phyloP scores from a whole-genome alignment of 2,888 invertebrate species.

The Pyrrhosoma nymphula region DNA sequence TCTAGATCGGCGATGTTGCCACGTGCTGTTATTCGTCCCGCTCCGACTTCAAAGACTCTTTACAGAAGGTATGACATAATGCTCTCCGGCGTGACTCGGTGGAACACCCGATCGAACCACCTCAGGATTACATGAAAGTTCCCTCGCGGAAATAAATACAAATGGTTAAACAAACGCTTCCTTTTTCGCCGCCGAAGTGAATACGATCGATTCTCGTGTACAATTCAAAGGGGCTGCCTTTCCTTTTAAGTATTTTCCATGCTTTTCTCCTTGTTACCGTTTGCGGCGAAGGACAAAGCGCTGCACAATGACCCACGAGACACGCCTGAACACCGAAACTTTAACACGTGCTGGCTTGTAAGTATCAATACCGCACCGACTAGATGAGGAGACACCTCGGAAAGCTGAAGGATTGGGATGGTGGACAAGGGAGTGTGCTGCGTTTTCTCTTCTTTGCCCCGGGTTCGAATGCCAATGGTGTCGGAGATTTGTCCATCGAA shows the following conservation, averaged over 20 bases:
- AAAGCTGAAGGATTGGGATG: no score
- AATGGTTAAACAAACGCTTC: neutral
- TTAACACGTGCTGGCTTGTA: no score
- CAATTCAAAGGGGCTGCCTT: neutral
- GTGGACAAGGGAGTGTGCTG: no score
- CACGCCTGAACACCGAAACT: neutral
- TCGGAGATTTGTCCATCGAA: no score
- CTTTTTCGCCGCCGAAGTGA: neutral
- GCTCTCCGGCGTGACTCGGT: constrained; percentile 6
- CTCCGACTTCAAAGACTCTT: neutral
- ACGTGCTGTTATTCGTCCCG: neutral
- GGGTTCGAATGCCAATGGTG: no score
- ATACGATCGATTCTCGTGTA: neutral
- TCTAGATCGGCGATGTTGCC: neutral
- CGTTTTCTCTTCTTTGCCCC: no score
- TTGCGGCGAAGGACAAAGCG: neutral
- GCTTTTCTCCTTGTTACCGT: neutral
- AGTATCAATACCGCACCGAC: no score
- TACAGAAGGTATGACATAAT: neutral
- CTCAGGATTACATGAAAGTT: neutral
- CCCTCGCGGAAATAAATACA: neutral
- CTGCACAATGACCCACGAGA: neutral
- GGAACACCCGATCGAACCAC: neutral
- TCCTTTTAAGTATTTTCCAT: neutral
- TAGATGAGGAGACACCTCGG: no score